phyloP scores from a whole-genome alignment of 2,888 invertebrate species.

The Phoenoteleia sp. region DNA sequence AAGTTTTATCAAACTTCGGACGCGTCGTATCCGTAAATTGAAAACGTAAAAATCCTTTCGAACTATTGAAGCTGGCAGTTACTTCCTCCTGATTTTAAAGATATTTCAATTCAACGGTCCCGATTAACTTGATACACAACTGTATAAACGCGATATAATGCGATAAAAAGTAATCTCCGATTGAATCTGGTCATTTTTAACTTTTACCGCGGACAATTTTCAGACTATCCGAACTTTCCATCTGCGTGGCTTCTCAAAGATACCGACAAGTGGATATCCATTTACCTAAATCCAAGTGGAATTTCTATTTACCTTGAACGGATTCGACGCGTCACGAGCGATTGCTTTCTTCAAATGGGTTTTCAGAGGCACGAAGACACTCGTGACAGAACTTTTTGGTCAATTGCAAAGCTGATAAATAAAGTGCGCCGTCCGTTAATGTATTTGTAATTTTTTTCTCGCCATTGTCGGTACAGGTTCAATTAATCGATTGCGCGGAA shows the following conservation, averaged over 20 bases:
- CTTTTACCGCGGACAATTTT: constrained; percentile 23
- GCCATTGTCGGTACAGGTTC: constrained; percentile 48
- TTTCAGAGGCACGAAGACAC: too few relatives aligned
- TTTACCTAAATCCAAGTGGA: neutral
- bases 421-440: constrained; percentile 37
- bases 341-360: neutral
- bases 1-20: too few relatives aligned
- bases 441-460: constrained; percentile 50
- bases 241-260: neutral
- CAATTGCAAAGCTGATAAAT: constrained; percentile 32
- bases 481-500: constrained; percentile 65
- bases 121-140: neutral
- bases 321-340: neutral
- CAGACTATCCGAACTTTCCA: constrained; percentile 41
- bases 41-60: too few relatives aligned
- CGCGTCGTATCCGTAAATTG: too few relatives aligned
- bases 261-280: constrained; percentile 2
- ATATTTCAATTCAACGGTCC: too few relatives aligned
- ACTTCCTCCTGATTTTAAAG: too few relatives aligned
- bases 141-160: constrained; percentile 6
- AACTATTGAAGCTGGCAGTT: too few relatives aligned
- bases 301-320: constrained; percentile 33
- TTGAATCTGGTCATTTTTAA: constrained; percentile 2
- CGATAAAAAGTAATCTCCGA: constrained; percentile 1
- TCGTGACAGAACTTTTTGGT: too few relatives aligned